A percentile compares a stretch with the other conserved stretches of the same genome.
These are phyloP conservation scores for Cyanoderma ruficeps DNA, from an alignment of 2,113 vertebrate genomes.

Conservation along the genomic window DNA sequence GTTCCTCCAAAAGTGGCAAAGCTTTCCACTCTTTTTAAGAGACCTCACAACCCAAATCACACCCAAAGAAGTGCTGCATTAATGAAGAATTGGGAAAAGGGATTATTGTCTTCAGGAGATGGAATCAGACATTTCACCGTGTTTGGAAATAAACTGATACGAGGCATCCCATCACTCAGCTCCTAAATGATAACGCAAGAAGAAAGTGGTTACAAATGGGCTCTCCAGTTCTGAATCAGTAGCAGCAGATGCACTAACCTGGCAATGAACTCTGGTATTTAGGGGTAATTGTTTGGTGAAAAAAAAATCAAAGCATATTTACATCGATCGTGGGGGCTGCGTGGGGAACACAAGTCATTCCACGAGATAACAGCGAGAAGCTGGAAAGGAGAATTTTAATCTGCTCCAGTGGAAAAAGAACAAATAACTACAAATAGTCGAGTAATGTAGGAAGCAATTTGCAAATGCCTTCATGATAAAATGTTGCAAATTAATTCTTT, in stretches of 20 bases:
- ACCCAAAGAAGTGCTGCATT: neutral
- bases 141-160: neutral
- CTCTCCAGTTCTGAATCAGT: neutral
- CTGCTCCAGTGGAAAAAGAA: slow-evolving; percentile 23
- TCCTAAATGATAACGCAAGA: neutral
- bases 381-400: slow-evolving; percentile 23
- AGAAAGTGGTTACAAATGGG: slow-evolving; percentile 16
- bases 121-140: neutral
- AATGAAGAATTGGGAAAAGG: neutral
- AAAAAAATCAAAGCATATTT: slow-evolving; percentile 41
- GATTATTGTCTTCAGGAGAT: neutral
- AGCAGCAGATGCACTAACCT: slow-evolving; percentile 26
- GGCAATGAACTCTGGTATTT: slow-evolving; percentile 51
- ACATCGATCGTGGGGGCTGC: neutral
- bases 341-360: slow-evolving; percentile 1
- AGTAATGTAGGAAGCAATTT: neutral
- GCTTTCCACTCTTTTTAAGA: neutral
- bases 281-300: slow-evolving; percentile 30
- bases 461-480: slow-evolving; percentile 19
- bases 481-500: neutral
- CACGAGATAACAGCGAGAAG: slow-evolving; percentile 17
- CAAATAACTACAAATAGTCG: neutral
- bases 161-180: neutral
- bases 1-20: neutral
- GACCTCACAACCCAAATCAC: neutral